Base-by-base conservation (phyloP, 1,140 invertebrate genomes). In the Drosophila elegans region DNA sequence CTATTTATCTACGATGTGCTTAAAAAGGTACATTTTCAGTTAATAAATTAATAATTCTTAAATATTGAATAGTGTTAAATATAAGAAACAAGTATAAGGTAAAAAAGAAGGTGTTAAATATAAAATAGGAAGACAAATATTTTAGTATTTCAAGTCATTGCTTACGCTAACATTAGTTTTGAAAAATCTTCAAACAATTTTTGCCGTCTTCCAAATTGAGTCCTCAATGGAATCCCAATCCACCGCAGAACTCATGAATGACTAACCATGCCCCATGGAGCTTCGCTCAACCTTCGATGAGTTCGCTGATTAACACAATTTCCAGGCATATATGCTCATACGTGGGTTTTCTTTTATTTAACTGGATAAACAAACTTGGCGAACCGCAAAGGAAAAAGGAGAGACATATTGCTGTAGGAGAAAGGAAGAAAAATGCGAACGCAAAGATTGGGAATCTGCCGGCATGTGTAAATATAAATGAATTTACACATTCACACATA, bases 321-420 rank as follows among this genome's bases (percentile, higher is more conserved):
- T 74, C 68, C 44, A 72, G 51, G 51, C 42, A 11, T 61, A 66
- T 36, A 56, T 64, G 38, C 25, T 12, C 56, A 44, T 53, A 48
- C 16, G 51, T 39, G 25, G 49, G 34, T 68, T 78, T 68, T 62
- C 66, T 84, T 78, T 69, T 75, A 71, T 79, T 72, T 83, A 75
- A 83, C 73, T 72, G 81, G 46, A 68, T 85, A 85, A 85, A 85
- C 81, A 84, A 85, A 85, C 55, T 83, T 72, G 69, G 71, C 83
- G 54, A 89, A 88, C 76, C 80, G 61, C 75, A 89, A 83, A 74
- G 53, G 36, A 36, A 44, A 44, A 48, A 34, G 9, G 41, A 41
- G 27, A 52, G 12, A 44, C 32, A 39, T 34, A 49, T 54, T 44
- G 51, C 32, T 1, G n/a, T 32, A 1, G 13, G 42, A 54, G 25